Evolutionary conservation across 2,888 invertebrate genomes (phyloP).

Genomic region (Branchinecta sandiegonensis): DNA sequence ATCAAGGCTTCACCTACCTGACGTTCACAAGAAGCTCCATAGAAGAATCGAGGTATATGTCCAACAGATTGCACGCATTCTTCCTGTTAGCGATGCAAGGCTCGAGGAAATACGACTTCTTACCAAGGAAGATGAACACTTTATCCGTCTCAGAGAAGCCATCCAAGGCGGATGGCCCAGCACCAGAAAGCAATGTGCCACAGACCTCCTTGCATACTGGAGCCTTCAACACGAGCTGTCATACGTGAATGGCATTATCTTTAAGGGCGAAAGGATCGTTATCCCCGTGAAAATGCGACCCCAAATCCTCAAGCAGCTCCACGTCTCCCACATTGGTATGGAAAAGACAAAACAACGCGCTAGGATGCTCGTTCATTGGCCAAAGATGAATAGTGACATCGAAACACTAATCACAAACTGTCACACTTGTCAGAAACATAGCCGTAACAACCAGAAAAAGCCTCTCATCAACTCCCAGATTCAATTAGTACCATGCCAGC

Average conservation of each 20-base stretch:
- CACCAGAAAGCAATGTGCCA: slow-evolving; percentile 11
- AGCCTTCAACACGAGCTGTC: slow-evolving; percentile 7
- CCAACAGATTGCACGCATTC: slow-evolving; percentile 4
- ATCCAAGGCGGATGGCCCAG: slow-evolving; percentile 8
- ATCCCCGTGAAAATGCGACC: too few species aligned
- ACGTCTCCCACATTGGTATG: too few species aligned
- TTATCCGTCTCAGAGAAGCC: not conserved
- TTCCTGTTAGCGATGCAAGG: too few species aligned
- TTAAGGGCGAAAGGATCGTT: too few species aligned
- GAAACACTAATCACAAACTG: not conserved
- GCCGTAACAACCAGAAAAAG: not conserved
- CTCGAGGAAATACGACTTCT: slow-evolving; percentile 7
- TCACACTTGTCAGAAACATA: too few species aligned
- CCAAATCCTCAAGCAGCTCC: too few species aligned
- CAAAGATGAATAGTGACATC: not conserved
- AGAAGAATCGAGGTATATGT: slow-evolving; percentile 10
- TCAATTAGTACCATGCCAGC: slow-evolving; percentile 2
- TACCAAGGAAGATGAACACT: too few species aligned
- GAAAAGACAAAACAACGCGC: not conserved
- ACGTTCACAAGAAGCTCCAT: slow-evolving; percentile 7
- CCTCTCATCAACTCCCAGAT: not conserved
- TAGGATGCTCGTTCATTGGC: not conserved
- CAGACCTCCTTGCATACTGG: too few species aligned
- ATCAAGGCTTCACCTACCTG: too few species aligned
- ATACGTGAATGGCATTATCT: too few species aligned